A percentile compares a stretch with the other conserved stretches of the same genome.
phyloP scores from a whole-genome alignment of 1,140 invertebrate genomes.

The Polyergus mexicanus region DNA sequence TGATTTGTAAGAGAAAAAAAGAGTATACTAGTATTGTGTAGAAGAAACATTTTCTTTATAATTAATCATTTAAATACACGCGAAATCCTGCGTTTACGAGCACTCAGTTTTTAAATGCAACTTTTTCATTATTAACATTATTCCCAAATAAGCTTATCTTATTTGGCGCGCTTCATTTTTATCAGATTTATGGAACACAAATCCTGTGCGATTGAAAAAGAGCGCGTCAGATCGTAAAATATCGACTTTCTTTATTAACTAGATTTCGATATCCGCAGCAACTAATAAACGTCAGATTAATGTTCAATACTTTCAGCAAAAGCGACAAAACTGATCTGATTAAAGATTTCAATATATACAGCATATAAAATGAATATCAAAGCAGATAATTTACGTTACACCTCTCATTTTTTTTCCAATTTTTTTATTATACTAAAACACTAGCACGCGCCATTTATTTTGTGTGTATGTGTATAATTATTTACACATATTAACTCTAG shows the following conservation, averaged over 20 bases:
- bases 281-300: not conserved
- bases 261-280: conserved; percentile 1
- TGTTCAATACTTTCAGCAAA: not conserved
- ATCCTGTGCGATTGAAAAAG: not conserved
- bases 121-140: not conserved
- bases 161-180: not conserved
- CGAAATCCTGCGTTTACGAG: not conserved
- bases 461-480: too few species aligned
- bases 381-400: not conserved
- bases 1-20: not conserved
- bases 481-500: too few species aligned
- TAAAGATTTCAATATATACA: not conserved
- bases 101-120: not conserved
- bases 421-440: too few species aligned
- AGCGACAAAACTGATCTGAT: not conserved
- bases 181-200: not conserved
- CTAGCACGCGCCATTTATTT: too few species aligned
- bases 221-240: conserved; percentile 28
- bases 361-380: too few species aligned
- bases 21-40: not conserved
- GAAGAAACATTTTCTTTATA: not conserved
- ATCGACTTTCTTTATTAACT: conserved; percentile 23
- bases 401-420: not conserved
- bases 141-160: not conserved
- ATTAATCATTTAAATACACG: not conserved